Conservation (phyloP, 2,797 vertebrate genomes). For the Sebastes paucispinis region DNA sequence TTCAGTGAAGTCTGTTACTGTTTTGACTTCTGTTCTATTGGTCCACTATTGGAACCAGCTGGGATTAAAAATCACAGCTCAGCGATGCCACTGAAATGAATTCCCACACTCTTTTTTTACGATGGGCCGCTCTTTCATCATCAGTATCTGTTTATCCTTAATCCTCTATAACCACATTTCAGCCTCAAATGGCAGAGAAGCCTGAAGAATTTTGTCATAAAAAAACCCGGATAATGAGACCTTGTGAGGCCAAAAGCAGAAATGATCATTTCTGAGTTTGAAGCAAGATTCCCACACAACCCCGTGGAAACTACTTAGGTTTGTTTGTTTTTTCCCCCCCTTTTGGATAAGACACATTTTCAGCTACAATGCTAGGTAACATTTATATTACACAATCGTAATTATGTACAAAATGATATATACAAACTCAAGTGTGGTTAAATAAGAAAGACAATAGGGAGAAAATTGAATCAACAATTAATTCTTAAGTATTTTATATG, state of each 20-base stretch:
- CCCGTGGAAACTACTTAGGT: neutral
- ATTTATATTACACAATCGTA: neutral
- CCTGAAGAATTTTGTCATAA: constrained; percentile 9
- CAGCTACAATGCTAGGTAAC: neutral
- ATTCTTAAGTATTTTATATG: neutral
- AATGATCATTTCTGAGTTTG: constrained; percentile 6
- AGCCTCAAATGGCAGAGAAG: constrained; percentile 13
- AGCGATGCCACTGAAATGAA: constrained; percentile 8
- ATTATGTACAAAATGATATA: neutral
- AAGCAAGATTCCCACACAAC: neutral
- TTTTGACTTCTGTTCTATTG: neutral
- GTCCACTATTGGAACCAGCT: neutral
- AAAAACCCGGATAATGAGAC: constrained; percentile 30
- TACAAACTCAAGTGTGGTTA: neutral
- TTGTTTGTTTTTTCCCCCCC: neutral
- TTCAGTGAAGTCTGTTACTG: neutral
- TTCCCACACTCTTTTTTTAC: constrained; percentile 8
- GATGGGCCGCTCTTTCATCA: constrained; percentile 20
- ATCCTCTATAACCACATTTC: constrained; percentile 28
- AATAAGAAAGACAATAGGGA: neutral
- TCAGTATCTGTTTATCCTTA: constrained; percentile 18
- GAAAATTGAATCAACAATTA: neutral
- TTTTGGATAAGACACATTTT: neutral
- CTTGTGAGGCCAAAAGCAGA: constrained; percentile 11
- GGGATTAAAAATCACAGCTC: constrained; percentile 1